Evolutionary conservation across 2,113 vertebrate species (phyloP), one percentile per base, ranked within the genome.

Genomic region (Antennarius striatus): DNA sequence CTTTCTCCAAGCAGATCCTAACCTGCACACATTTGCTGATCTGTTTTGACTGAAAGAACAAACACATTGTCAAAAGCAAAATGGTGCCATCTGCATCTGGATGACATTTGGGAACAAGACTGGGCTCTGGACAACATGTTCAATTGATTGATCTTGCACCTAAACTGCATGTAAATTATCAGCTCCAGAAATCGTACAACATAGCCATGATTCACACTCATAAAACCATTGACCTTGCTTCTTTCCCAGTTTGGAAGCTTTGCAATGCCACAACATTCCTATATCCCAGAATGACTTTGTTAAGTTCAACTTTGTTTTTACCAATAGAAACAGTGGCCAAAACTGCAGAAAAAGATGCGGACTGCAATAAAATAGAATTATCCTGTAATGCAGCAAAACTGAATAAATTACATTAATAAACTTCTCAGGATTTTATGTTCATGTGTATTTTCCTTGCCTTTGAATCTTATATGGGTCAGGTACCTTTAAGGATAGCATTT

Each of bases 401-500:
- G 7, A 54, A 42, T 48, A 14, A 17, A 57, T 16, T 1, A 42
- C n/a, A 11, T 50, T 4, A 46, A 49, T 22, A 47, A 45, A 56
- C 46, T 3, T 32, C 12, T 13, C 14, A 6, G 13, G 4, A n/a
- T 15, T 56, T 15, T 50, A 17, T 30, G 5, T 36, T 9, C 7
- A 3, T 54, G 8, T 50, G 5, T 43, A 0, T 43, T 10, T 59
- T 52, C 22, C 46, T 52, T 56, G 39, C 11, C 53, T 63, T 53
- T 46, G 15, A 60, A 48, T 72, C 16, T 42, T 36, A 36, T 7
- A 14, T 77, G 32, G 53, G 60, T 79, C 67, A 77, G 17, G 60
- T 73, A 59, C 53, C 71, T 78, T 71, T 48, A 16, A 54, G 29
- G 56, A 17, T 66, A 67, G 68, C 16, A 42, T 79, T 82, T 81